phyloP scores from a whole-genome alignment of 2,797 vertebrate genomes.

The Hoplostethus atlanticus region DNA sequence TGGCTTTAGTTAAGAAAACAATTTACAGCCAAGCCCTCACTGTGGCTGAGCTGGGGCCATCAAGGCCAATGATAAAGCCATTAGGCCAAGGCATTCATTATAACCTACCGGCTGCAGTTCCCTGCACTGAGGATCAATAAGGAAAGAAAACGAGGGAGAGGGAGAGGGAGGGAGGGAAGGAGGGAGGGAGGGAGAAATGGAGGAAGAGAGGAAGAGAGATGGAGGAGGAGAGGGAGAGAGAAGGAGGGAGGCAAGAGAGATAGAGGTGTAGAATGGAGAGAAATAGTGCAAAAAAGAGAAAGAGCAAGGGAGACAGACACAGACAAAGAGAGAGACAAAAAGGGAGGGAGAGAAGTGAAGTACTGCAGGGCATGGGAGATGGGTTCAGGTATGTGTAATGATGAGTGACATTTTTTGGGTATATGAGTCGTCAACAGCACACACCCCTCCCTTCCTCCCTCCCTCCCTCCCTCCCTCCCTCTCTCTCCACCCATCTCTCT shows the following conservation, averaged over 20 bases:
- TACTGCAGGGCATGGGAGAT: constrained; percentile 23
- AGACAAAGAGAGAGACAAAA: background rate
- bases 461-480: constrained; percentile 10
- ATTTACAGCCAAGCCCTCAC: constrained; percentile 60
- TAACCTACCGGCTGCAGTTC: constrained; percentile 48
- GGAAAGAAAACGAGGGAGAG: constrained; percentile 35
- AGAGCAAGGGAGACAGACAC: constrained; percentile 1
- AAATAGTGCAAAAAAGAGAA: background rate
- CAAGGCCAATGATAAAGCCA: constrained; percentile 69
- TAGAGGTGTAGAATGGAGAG: background rate
- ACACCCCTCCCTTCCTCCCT: background rate
- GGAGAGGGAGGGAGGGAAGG: background rate
- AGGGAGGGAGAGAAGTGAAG: constrained; percentile 13
- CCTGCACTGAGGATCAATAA: constrained; percentile 40
- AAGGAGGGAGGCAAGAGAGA: background rate
- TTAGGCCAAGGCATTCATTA: constrained; percentile 71
- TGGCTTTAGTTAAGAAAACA: constrained; percentile 71
- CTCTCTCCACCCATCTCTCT: constrained; percentile 19
- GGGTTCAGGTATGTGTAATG: constrained; percentile 15
- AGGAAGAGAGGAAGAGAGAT: background rate
- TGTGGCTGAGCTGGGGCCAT: constrained; percentile 56
- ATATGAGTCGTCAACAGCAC: constrained; percentile 19
- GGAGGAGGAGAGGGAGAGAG: background rate
- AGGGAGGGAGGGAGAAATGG: constrained; percentile 1
- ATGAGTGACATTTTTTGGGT: constrained; percentile 28